Percentiles rank a stretch among this genome's conserved stretches.
phyloP scores from a whole-genome alignment of 2,113 vertebrate species.

The Ochotona curzoniae region DNA sequence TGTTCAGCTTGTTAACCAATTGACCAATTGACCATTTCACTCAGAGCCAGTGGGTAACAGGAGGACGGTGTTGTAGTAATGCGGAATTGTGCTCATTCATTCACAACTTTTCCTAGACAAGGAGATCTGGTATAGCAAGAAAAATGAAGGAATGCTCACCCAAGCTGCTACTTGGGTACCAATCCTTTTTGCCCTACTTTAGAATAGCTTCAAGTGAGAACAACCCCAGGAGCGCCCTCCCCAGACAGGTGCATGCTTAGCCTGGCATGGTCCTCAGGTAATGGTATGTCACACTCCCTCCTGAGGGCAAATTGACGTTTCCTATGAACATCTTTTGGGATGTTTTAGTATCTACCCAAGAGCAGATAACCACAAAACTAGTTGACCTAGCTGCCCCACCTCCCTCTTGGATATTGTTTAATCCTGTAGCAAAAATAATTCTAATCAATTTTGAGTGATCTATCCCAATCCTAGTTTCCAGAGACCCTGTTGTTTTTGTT shows the following conservation, averaged over 20 bases:
- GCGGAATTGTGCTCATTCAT: neutral
- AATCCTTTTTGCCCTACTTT: neutral
- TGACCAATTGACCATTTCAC: neutral
- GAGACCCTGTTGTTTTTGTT: neutral
- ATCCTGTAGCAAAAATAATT: neutral
- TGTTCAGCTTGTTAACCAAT: neutral
- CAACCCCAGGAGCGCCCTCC: neutral
- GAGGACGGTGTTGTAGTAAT: neutral
- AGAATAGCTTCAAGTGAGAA: neutral
- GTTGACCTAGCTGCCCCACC: neutral
- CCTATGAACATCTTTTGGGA: neutral
- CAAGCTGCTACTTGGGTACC: neutral
- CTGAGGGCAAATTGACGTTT: neutral
- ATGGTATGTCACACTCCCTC: neutral
- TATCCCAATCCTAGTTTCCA: neutral
- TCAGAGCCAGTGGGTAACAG: neutral
- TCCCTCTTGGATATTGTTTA: slow-evolving; percentile 21
- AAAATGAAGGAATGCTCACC: neutral
- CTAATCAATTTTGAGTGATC: neutral
- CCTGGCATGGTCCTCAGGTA: neutral
- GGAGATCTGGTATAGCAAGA: neutral
- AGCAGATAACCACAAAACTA: neutral
- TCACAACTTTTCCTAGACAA: neutral
- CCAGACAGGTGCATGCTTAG: neutral
- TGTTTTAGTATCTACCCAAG: neutral